Evolutionary conservation across 2,113 vertebrate genomes (phyloP).

Genomic region (Cyrtonyx montezumae): DNA sequence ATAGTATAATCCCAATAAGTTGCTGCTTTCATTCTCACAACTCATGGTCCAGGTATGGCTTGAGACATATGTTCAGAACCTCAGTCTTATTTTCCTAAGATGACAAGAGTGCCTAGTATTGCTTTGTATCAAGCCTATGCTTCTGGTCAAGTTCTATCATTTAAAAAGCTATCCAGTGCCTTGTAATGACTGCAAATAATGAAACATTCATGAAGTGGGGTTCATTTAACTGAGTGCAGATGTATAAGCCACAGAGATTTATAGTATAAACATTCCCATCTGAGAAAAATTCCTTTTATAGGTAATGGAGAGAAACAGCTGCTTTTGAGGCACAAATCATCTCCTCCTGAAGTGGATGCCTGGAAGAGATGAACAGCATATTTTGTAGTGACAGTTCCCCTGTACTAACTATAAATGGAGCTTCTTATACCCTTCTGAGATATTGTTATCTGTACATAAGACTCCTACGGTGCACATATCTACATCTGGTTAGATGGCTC

Average conservation of each 20-base stretch:
- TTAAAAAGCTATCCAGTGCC: not conserved
- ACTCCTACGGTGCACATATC: not conserved
- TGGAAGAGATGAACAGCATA: constrained; percentile 2
- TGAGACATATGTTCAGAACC: not conserved
- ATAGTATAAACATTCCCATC: not conserved
- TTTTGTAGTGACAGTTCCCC: not conserved
- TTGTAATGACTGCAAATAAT: constrained; percentile 7
- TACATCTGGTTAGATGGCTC: not conserved
- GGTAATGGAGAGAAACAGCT: constrained; percentile 39
- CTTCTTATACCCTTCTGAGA: not conserved
- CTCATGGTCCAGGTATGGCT: not conserved
- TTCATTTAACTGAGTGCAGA: not conserved
- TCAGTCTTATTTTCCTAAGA: not conserved
- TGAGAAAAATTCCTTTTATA: constrained; percentile 31
- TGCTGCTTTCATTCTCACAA: not conserved
- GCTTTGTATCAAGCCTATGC: not conserved
- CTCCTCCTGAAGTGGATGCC: not conserved
- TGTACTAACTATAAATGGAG: not conserved
- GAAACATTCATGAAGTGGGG: constrained; percentile 45
- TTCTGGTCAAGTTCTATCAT: not conserved
- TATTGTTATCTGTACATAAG: not conserved
- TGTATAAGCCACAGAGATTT: constrained; percentile 28
- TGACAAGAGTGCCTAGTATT: not conserved
- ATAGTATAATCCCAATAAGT: not conserved
- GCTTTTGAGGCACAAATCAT: constrained; percentile 31